Base-by-base conservation (phyloP, 1,140 invertebrate species). In the Anoplophora glabripennis region DNA sequence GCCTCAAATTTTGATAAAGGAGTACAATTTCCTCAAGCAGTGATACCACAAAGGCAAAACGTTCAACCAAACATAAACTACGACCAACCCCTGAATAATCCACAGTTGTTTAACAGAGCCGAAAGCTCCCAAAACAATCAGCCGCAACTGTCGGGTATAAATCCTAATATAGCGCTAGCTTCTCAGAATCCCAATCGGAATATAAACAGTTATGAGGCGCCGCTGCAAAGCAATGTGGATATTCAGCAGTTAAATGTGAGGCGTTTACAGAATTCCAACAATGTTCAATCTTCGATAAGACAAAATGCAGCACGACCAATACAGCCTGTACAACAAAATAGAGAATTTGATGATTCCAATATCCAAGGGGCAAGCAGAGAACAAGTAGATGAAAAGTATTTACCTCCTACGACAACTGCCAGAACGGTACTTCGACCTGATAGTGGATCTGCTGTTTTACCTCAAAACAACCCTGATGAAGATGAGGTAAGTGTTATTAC, bases 191-290 rank as follows among this genome's bases (percentile, higher is more conserved):
- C 28, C 40, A 18, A 34, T 12, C 8, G 9, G 18, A 12, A 36
- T 12, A 53, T 18, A 12, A 38, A 17, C 14, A 12, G n/a, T 17
- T 40, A 18, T 14, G 3, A 9, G 7, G 15, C 12, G 10, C 18
- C 41, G 8, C 35, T 17, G n/a, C 18, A 5, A 10, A 41, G 28
- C 0, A 42, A 53, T 33, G 14, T 42, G 4, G 52, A 53, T 33
- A 44, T 53, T 7, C 38, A 41, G n/a, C 36, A 53, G 33, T 38
- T 34, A n/a, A 28, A 53, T 44, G 52, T 53, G 10, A 48, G 11
- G 11, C 34, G 12, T 12, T 33, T 48, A n/a, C 21, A 28, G 21
- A 33, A 33, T 33, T 17, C 38, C 4, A 14, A 40, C 15, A 17
- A 4, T 9, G 14, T 17, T 14, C 10, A 3, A 45, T 1, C 10